Base-by-base conservation (phyloP, 2,113 vertebrate genomes). In the Bujurquina vittata region DNA sequence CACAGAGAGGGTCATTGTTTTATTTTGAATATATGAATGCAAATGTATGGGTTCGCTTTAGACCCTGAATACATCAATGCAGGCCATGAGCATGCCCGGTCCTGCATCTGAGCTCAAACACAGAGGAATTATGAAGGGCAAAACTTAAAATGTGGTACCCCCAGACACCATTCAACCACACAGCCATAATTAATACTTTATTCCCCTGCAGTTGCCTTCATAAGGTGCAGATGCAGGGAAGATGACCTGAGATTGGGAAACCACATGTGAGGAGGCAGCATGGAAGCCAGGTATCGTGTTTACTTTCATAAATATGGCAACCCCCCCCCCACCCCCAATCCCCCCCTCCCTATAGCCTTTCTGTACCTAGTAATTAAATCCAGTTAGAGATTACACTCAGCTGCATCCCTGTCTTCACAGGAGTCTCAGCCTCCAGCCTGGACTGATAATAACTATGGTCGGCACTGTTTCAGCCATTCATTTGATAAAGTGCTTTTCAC, bases 181-280 rank as follows among this genome's bases (percentile, higher is more conserved):
- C 93, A 92, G 93, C 87, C 95, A 95, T 96, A 96, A 96, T 97
- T 96, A 95, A 96, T 95, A 96, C 95, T 95, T 93, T 94, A 92
- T 93, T 95, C 91, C 91, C 86, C 83, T 83, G 89, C 93, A 94
- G 93, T 94, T 95, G 91, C 94, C 95, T 95, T 95, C 94, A 93
- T 94, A 91, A 94, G 91, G 87, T 89, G 90, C 93, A 95, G 95
- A 94, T 95, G 95, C 87, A 89, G 94, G 94, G 91, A 92, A 95
- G 94, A 95, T 95, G 94, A 96, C 95, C 90, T 88, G 88, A 94
- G 91, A 93, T 94, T 83, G 83, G 79, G 88, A 95, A 96, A 95
- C 95, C 95, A 92, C 96, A 95, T 95, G 93, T 94, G 94, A 95
- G 65, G 85, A 95, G 87, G 93, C 92, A 90, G 83, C 87, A 85